Percentiles rank a stretch among this genome's conserved stretches.
phyloP scores from a whole-genome alignment of 2,888 invertebrate species.

The Lysandra bellargus region DNA sequence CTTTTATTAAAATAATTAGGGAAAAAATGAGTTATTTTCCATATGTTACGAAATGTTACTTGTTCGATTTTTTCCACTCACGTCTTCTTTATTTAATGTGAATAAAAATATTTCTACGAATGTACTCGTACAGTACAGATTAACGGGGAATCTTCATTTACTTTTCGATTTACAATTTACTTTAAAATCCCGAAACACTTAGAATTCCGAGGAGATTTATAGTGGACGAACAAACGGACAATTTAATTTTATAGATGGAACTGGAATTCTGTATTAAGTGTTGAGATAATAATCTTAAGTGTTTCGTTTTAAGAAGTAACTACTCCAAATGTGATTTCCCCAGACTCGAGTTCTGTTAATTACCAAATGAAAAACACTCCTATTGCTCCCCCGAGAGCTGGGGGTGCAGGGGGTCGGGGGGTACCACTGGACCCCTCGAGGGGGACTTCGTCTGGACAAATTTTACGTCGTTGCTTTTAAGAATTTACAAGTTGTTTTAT shows the following conservation, averaged over 20 bases:
- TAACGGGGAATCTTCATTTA: neutral
- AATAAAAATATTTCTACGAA: no score
- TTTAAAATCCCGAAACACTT: constrained; percentile 8
- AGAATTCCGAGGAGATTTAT: neutral
- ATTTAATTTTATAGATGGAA: constrained; percentile 18
- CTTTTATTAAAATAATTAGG: no score
- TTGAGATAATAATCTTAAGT: constrained; percentile 26
- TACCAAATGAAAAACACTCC: constrained; percentile 33
- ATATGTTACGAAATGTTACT: no score
- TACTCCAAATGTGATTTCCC: constrained; percentile 32
- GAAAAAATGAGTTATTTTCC: no score
- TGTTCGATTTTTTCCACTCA: no score
- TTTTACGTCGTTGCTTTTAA: neutral
- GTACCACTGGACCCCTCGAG: neutral
- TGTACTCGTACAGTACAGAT: neutral
- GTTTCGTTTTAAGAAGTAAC: constrained; percentile 24
- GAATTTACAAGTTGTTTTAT: neutral
- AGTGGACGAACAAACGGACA: neutral
- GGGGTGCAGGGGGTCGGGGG: neutral
- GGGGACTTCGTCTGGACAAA: neutral
- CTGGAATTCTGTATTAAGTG: constrained; percentile 9
- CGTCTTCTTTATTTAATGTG: no score
- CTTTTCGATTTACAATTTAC: constrained; percentile 7
- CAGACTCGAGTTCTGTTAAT: constrained; percentile 28
- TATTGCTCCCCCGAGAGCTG: constrained; percentile 19